These are phyloP conservation scores for Delphinapterus leucas DNA, from an alignment of 2,113 vertebrate genomes.

Conservation along the genomic window DNA sequence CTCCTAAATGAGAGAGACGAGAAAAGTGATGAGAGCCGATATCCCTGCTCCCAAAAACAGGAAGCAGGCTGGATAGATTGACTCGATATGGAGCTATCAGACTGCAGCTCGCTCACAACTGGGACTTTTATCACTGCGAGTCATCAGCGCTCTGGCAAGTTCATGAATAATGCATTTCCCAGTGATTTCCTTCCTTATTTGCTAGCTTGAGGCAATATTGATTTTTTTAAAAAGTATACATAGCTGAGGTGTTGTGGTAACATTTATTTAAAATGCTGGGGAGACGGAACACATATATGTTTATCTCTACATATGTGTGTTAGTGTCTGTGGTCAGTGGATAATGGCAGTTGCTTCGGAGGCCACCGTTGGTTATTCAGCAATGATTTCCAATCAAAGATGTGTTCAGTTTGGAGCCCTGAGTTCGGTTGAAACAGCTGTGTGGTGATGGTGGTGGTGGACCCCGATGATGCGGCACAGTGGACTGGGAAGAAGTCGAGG, in stretches of 20 bases:
- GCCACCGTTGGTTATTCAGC: not conserved
- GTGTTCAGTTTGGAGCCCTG: not conserved
- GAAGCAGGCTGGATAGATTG: conserved; percentile 78
- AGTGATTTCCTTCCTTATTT: conserved; percentile 79
- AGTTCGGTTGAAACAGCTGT: not conserved
- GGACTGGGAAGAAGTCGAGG: not conserved
- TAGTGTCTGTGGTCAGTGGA: not conserved
- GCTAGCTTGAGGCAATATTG: conserved; percentile 68
- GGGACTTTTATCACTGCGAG: conserved; percentile 75
- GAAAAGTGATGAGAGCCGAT: conserved; percentile 75
- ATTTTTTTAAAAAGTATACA: conserved; percentile 33
- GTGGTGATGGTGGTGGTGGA: not conserved
- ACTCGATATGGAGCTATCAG: conserved; percentile 80
- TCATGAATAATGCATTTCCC: conserved; percentile 82
- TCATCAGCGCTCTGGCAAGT: conserved; percentile 75
- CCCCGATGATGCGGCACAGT: not conserved
- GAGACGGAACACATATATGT: not conserved
- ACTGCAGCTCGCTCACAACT: conserved; percentile 60
- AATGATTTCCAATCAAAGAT: not conserved
- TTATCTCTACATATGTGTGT: conserved; percentile 12
- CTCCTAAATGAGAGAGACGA: conserved; percentile 57
- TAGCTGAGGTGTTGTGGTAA: conserved; percentile 54
- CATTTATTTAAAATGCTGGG: conserved; percentile 66
- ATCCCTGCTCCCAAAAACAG: conserved; percentile 74
- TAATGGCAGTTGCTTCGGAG: conserved; percentile 40